A percentile compares a stretch with the other conserved stretches of the same genome.
phyloP scores from a whole-genome alignment of 2,888 invertebrate genomes.

The Eupithecia dodoneata region DNA sequence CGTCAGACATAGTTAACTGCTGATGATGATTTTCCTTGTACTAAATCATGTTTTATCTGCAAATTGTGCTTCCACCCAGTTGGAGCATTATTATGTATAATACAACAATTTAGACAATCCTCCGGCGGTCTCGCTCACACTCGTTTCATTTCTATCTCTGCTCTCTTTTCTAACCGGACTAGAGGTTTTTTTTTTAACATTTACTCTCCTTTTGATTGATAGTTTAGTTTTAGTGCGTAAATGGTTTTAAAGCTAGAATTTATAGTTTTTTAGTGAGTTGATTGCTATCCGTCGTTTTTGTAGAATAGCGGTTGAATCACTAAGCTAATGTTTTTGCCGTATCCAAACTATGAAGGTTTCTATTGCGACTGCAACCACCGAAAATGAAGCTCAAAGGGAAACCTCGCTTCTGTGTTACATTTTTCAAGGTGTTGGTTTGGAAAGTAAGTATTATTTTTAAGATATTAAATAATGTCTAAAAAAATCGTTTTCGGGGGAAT shows the following conservation, averaged over 20 bases:
- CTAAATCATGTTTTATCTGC: conserved; percentile 19
- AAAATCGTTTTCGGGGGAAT: too few relatives aligned
- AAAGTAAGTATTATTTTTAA: neutral
- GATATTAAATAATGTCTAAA: too few relatives aligned
- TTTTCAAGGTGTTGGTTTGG: neutral
- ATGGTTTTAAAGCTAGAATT: neutral
- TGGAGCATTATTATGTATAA: conserved; percentile 76
- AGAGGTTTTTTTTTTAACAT: conserved; percentile 20
- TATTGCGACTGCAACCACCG: neutral
- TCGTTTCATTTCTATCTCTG: neutral
- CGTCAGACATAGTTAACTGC: neutral
- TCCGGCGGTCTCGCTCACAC: conserved; percentile 50
- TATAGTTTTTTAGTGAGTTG: neutral
- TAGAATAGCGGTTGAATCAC: neutral
- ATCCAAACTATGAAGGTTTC: neutral
- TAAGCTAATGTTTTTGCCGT: too few relatives aligned
- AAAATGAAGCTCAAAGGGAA: neutral
- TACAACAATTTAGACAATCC: conserved; percentile 76
- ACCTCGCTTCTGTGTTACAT: neutral
- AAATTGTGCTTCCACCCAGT: conserved; percentile 55
- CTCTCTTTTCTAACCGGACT: conserved; percentile 5
- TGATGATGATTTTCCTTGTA: neutral
- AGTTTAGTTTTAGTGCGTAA: neutral
- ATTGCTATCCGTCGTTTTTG: neutral
- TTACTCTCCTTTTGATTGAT: conserved; percentile 17